Evolutionary conservation across 2,888 invertebrate genomes (phyloP).

Genomic region (Smittia aterrima): DNA sequence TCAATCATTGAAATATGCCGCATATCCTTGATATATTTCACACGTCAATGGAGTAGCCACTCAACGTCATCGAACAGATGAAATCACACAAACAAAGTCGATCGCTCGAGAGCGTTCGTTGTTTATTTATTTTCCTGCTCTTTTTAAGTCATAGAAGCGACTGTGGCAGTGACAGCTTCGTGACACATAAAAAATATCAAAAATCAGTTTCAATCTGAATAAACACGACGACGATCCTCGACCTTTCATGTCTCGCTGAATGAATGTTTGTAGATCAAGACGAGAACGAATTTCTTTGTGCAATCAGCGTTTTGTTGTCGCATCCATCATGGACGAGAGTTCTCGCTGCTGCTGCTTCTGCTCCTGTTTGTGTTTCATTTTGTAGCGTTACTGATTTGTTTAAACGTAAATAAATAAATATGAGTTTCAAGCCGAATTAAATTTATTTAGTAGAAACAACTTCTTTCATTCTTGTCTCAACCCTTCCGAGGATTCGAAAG

Average conservation of each 20-base stretch:
- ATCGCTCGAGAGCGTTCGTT: too few species aligned
- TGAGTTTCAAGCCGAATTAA: conserved; percentile 24
- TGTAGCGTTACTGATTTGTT: conserved; percentile 41
- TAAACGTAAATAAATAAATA: conserved; percentile 40
- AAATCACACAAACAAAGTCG: conserved; percentile 15
- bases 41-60: conserved; percentile 27
- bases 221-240: conserved; percentile 1
- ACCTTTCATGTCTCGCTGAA: neutral
- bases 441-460: conserved; percentile 30
- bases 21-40: conserved; percentile 13
- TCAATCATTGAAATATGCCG: conserved; percentile 2
- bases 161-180: conserved; percentile 31
- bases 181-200: conserved; percentile 40
- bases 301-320: neutral
- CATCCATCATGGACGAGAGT: neutral
- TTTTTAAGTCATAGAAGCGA: neutral
- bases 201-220: conserved; percentile 32
- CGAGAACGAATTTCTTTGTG: neutral
- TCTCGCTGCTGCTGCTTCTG: neutral
- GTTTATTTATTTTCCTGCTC: conserved; percentile 32
- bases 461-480: neutral
- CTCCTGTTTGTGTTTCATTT: conserved; percentile 36
- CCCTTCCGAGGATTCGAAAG: neutral
- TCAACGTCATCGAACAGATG: conserved; percentile 30
- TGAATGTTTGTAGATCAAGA: neutral